A percentile compares a stretch with the other conserved stretches of the same genome.
These are phyloP conservation scores for Aplysia californica DNA, from an alignment of 1,140 invertebrate genomes.

Conservation along the genomic window DNA sequence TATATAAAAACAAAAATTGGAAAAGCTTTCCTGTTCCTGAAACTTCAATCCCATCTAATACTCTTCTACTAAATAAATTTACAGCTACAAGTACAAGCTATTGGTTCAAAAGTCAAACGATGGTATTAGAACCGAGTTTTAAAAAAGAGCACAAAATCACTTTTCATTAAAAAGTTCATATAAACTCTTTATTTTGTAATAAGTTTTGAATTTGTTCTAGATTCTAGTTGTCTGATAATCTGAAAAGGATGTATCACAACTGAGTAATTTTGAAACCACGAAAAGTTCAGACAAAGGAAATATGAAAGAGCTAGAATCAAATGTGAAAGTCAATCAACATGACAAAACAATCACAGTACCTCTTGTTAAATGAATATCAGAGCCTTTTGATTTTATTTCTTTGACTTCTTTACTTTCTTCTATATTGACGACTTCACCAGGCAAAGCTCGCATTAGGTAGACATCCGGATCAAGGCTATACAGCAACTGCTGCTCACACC, in stretches of 20 bases:
- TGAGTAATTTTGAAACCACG: not conserved
- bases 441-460: not conserved
- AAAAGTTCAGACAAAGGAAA: not conserved
- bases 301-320: not conserved
- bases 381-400: constrained; percentile 10
- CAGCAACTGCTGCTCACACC: constrained; percentile 23
- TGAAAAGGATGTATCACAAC: too few relatives aligned
- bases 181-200: not conserved
- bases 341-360: too few relatives aligned
- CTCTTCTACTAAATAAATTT: not conserved
- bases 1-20: too few relatives aligned
- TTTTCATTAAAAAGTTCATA: not conserved
- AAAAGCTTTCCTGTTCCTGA: not conserved
- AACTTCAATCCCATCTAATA: not conserved
- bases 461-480: constrained; percentile 8
- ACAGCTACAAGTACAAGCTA: not conserved
- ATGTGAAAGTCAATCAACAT: not conserved
- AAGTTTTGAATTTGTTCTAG: not conserved
- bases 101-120: not conserved
- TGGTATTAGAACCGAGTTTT: not conserved
- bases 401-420: constrained; percentile 8
- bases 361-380: constrained; percentile 19
- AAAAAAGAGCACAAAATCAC: not conserved
- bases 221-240: too few relatives aligned
- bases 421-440: constrained; percentile 14